phyloP scores from a whole-genome alignment of 2,113 vertebrate genomes.

The Coryphaenoides rupestris region DNA sequence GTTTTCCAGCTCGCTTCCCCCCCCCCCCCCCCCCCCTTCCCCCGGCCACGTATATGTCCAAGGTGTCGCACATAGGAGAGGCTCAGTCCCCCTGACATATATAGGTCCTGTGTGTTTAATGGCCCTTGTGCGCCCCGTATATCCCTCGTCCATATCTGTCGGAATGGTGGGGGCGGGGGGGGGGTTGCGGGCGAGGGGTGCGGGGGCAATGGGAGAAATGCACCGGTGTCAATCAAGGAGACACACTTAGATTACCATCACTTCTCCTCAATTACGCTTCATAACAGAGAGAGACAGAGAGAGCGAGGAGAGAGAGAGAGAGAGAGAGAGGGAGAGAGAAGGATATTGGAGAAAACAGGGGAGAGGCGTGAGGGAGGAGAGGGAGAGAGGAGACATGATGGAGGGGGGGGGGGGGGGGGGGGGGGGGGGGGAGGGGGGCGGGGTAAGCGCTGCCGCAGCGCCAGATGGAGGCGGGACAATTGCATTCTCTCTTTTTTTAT shows the following conservation, averaged over 20 bases:
- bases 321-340: conserved; percentile 9
- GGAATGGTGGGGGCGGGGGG: conserved; percentile 9
- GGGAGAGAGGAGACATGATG: conserved; percentile 14
- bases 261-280: conserved; percentile 57
- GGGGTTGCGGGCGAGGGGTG: neutral
- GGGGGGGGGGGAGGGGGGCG: no score
- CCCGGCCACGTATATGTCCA: conserved; percentile 30
- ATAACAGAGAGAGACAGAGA: conserved; percentile 27
- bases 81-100: conserved; percentile 51
- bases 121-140: conserved; percentile 23
- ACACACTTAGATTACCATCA: conserved; percentile 45
- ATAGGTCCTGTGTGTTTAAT: conserved; percentile 51
- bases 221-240: conserved; percentile 52
- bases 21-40: neutral
- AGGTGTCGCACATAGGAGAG: conserved; percentile 32
- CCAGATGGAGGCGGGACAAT: no score
- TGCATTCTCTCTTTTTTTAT: no score
- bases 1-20: conserved; percentile 20
- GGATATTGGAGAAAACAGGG: neutral
- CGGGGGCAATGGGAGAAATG: conserved; percentile 19
- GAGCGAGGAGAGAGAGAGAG: conserved; percentile 19
- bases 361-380: no score
- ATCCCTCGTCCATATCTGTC: neutral
- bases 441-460: no score
- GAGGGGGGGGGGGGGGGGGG: no score